These are phyloP conservation scores for Drosophila setifemur DNA, from an alignment of 1,140 invertebrate genomes.

Conservation along the genomic window DNA sequence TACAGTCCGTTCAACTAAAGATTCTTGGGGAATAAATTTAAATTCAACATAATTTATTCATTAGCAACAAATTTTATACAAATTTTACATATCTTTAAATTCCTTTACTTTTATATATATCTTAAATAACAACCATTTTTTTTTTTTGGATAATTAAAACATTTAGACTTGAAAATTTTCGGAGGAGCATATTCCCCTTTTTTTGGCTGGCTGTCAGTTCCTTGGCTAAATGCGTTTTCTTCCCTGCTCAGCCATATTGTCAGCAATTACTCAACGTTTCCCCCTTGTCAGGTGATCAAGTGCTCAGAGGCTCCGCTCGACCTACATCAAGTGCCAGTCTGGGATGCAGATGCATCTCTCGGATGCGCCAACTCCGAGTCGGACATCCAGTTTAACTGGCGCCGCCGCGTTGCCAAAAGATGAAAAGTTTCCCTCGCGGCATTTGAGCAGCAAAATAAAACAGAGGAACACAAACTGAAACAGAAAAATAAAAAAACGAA, in stretches of 20 bases:
- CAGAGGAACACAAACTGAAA: too few relatives aligned
- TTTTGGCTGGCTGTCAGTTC: not conserved
- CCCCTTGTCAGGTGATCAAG: slow-evolving; percentile 60
- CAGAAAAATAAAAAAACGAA: slow-evolving; percentile 49
- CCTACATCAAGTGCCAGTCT: slow-evolving; percentile 36
- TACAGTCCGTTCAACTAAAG: too few relatives aligned
- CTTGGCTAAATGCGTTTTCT: slow-evolving; percentile 37
- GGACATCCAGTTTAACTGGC: slow-evolving; percentile 57
- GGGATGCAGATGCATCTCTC: slow-evolving; percentile 18
- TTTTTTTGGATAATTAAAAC: too few relatives aligned
- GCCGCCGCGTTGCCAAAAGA: slow-evolving; percentile 65
- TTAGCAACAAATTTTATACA: too few relatives aligned
- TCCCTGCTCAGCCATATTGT: slow-evolving; percentile 69
- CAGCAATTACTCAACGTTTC: slow-evolving; percentile 64
- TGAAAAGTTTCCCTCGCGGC: slow-evolving; percentile 63
- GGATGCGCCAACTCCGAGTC: not conserved
- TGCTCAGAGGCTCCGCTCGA: slow-evolving; percentile 27
- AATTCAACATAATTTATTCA: too few relatives aligned
- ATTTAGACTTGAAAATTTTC: too few relatives aligned
- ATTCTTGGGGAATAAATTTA: too few relatives aligned
- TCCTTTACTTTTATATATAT: too few relatives aligned
- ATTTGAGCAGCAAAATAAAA: too few relatives aligned
- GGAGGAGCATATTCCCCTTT: not conserved
- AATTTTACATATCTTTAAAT: too few relatives aligned
- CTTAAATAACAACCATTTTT: too few relatives aligned